Conservation (phyloP, 2,888 invertebrate species). For the Busseola fusca region DNA sequence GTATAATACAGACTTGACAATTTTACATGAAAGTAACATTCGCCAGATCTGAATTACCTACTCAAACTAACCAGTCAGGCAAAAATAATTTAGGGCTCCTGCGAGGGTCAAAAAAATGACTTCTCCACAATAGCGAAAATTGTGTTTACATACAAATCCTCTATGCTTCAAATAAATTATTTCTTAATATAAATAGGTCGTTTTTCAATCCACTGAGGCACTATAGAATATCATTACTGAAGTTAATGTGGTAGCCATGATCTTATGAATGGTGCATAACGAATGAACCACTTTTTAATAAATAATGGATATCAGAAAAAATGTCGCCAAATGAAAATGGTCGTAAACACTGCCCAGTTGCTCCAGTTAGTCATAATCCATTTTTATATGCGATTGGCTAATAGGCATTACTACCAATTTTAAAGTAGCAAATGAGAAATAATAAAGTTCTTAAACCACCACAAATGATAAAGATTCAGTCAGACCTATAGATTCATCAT, state of each 20-base stretch:
- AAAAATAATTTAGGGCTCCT: background rate
- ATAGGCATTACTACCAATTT: background rate
- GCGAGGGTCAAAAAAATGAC: background rate
- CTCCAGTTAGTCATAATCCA: background rate
- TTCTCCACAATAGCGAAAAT: background rate
- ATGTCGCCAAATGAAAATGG: background rate
- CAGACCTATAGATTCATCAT: background rate
- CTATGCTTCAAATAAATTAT: background rate
- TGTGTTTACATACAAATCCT: background rate
- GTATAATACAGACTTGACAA: no score
- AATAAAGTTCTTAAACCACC: no score
- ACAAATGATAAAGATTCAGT: background rate
- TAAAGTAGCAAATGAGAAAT: no score
- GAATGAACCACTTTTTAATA: background rate
- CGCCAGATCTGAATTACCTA: no score
- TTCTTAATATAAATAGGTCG: background rate
- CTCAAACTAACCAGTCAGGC: background rate
- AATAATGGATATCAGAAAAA: background rate
- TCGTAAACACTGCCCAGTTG: background rate
- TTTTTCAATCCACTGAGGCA: background rate
- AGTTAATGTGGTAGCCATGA: background rate
- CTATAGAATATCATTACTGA: background rate
- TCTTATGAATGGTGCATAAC: background rate
- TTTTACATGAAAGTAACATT: no score
- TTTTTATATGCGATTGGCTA: background rate